Evolutionary conservation across 1,140 invertebrate species (phyloP).

Genomic region (Drosophila pandora): DNA sequence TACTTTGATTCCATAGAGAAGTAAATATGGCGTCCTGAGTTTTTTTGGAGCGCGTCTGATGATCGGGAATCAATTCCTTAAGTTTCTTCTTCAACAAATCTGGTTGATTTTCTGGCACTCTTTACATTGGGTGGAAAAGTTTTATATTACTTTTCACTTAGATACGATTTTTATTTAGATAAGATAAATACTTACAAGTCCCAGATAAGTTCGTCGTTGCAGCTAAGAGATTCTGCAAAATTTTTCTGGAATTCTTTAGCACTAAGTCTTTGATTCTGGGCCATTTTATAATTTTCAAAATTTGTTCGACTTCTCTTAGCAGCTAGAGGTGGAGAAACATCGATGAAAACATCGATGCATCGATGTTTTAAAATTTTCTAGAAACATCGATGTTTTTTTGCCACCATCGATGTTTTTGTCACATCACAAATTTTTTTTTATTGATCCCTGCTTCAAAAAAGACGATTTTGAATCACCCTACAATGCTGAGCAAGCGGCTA

Average conservation of each 20-base stretch:
- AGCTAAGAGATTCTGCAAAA: constrained; percentile 58
- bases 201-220: constrained; percentile 57
- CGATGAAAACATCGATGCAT: too few species aligned
- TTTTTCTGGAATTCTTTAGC: constrained; percentile 56
- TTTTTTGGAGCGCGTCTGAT: not conserved
- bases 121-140: not conserved
- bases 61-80: constrained; percentile 38
- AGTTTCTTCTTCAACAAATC: constrained; percentile 34
- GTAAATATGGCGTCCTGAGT: constrained; percentile 47
- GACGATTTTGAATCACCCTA: too few species aligned
- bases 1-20: constrained; percentile 71
- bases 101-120: constrained; percentile 38
- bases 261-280: constrained; percentile 9
- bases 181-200: constrained; percentile 60
- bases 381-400: too few species aligned
- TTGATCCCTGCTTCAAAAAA: too few species aligned
- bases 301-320: too few species aligned
- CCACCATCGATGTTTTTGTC: too few species aligned
- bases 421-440: too few species aligned
- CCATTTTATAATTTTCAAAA: not conserved
- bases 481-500: too few species aligned
- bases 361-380: too few species aligned
- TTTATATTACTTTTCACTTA: not conserved
- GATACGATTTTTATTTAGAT: too few species aligned
- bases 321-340: too few species aligned